Conservation (phyloP, 2,888 invertebrate species). For the Tineola bisselliella region DNA sequence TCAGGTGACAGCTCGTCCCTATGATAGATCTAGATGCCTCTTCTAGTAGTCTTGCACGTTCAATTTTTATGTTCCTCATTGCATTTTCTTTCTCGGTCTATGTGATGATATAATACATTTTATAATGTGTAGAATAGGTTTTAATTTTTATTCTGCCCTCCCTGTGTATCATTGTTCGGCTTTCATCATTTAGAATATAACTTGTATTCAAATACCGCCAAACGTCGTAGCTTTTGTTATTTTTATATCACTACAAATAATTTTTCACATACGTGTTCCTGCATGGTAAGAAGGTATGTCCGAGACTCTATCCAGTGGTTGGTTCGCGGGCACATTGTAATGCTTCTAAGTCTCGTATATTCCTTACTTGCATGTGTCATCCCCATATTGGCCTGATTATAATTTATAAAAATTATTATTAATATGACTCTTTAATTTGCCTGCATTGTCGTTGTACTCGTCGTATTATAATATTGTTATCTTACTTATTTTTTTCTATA, state of each 20-base stretch:
- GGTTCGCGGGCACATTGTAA: no score
- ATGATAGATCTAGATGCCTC: conserved; percentile 15
- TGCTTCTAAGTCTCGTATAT: no score
- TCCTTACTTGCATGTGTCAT: no score
- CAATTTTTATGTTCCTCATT: conserved; percentile 2
- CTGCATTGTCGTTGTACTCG: background rate
- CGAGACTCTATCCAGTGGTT: no score
- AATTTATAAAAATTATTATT: no score
- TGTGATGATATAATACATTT: background rate
- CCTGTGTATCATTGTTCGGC: background rate
- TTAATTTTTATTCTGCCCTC: background rate
- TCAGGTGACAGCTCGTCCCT: conserved; percentile 43
- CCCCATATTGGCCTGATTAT: no score
- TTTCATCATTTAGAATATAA: background rate
- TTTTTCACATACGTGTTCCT: background rate
- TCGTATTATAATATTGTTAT: background rate
- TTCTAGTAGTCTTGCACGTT: conserved; percentile 11
- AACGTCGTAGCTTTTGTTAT: background rate
- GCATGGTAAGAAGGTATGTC: conserved; percentile 6
- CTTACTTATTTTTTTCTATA: background rate
- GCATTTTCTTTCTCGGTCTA: conserved; percentile 8
- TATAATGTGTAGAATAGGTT: background rate
- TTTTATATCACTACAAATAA: background rate
- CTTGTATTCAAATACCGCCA: background rate
- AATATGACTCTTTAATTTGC: background rate